These are phyloP conservation scores for Butastur rufipennis DNA, from an alignment of 2,113 vertebrate species.

Conservation along the genomic window DNA sequence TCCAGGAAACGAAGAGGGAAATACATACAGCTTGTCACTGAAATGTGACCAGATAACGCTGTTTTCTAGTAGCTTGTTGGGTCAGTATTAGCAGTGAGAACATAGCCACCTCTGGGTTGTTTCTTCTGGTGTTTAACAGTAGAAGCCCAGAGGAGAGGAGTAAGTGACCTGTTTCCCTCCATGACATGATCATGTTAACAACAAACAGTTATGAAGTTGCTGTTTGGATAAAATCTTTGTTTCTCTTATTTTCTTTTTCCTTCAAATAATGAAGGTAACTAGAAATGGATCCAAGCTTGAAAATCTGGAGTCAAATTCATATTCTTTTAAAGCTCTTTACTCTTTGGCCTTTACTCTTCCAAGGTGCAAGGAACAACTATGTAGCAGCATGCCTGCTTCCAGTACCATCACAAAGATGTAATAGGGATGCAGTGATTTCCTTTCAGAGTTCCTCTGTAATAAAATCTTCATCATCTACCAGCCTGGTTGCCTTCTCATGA, in stretches of 20 bases:
- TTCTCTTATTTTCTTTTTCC: neutral
- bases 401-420: neutral
- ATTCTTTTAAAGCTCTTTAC: neutral
- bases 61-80: neutral
- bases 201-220: neutral
- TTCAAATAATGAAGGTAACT: neutral
- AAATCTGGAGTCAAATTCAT: neutral
- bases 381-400: neutral
- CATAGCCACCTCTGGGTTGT: neutral
- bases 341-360: neutral
- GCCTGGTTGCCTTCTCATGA: neutral
- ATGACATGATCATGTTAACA: too few relatives aligned
- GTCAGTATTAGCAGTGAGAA: rapidly evolving
- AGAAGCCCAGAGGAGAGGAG: neutral
- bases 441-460: neutral
- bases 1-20: neutral
- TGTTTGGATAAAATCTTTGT: neutral
- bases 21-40: neutral
- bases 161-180: neutral
- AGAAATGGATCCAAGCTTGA: neutral
- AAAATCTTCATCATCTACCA: neutral
- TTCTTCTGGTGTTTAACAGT: neutral
- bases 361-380: neutral
- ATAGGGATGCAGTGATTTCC: neutral
- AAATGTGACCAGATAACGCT: neutral